Evolutionary conservation across 1,140 invertebrate species (phyloP), one percentile per base, ranked within the genome.

Genomic region (Microplitis demolitor): DNA sequence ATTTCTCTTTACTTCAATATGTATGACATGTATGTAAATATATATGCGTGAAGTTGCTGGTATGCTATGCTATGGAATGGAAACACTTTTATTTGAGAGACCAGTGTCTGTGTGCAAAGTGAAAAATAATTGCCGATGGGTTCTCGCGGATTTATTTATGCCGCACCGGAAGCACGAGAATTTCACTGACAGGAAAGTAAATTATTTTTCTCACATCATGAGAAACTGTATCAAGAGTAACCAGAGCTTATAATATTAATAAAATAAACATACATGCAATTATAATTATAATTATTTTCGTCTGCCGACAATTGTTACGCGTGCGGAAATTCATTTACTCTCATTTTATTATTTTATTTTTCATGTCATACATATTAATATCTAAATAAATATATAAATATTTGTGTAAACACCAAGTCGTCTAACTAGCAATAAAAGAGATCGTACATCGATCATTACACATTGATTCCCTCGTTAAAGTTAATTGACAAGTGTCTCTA

Each of bases 81-180:
- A 64, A 45, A 45, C 16, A 58, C 56, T 58, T 24, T 58, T 45
- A 51, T 33, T 66, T 50, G 24, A 72, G 31, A 51, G 66, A 16
- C 68, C 66, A 68, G 45, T 73, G 68, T 70, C 67, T 66, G 67
- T 51, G 58, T 34, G 66, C 66, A 66, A 68, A 69, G 71, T 75
- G 74, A 73, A 76, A 76, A 73, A 76, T 76, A 76, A 76, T 76
- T 76, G 71, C 58, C 69, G 53, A 70, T 71, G 66, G 71, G 24
- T 58, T 71, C 64, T 53, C 72, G 54, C 35, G 45, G 45, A 56
- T 72, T 74, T 51, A 31, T 66, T 35, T 60, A 45, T 5, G 16
- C 6, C 35, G 34, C 72, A 69, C 72, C 71, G 71, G 71, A 72
- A 72, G 67, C 34, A 66, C 37, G 16, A 34, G 35, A 50, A 72